Base-by-base conservation (phyloP, 2,888 invertebrate genomes). In the Acanthoscelides obtectus region DNA sequence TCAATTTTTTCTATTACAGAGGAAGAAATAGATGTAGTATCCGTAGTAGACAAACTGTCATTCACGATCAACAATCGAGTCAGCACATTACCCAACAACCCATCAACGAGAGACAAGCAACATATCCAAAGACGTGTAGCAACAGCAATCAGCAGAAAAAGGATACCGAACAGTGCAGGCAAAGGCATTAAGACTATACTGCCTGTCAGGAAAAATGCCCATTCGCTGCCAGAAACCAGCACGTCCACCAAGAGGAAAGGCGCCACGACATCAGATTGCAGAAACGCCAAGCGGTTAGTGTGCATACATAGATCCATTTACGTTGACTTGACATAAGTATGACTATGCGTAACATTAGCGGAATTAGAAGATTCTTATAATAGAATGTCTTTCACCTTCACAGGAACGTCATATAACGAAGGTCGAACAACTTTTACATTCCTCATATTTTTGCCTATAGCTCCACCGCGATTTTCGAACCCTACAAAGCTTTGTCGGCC, bases 11-110 rank as follows among this genome's bases (percentile, higher is more conserved):
- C 87, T 88, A 87, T 91, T 90, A 75, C 89, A 92, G 93, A 77
- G 66, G 94, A 94, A 86, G 93, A 94, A 88, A 94, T 94, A 81
- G 95, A 95, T 83, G 95, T 94, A 70, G 94, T 94, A 70, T 91
- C 92, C 0, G 86, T 92, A 76, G 90, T 90, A 75, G 90, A 90
- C 73, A 81, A 81, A 71, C 72, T 77, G 20, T 71, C 69, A 17
- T 20, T 22, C 67, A 77, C 72, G 69, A 72, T 70, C 69, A 75
- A 70, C 74, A 80, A 72, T 75, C 76, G 75, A 68, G 80, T 77
- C 20, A 76, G 87, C 75, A 86, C 86, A 0, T 83, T 93, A 69
- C 93, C 93, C 25, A 92, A 90, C 73, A 90, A 91, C 83, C 92
- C 93, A 19, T 91, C 91, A 21, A 88, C 88, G 45, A 89, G 89